Evolutionary conservation across 2,888 invertebrate species (phyloP), one percentile per base, ranked within the genome.

Genomic region (Dorcus parallelipipedus): DNA sequence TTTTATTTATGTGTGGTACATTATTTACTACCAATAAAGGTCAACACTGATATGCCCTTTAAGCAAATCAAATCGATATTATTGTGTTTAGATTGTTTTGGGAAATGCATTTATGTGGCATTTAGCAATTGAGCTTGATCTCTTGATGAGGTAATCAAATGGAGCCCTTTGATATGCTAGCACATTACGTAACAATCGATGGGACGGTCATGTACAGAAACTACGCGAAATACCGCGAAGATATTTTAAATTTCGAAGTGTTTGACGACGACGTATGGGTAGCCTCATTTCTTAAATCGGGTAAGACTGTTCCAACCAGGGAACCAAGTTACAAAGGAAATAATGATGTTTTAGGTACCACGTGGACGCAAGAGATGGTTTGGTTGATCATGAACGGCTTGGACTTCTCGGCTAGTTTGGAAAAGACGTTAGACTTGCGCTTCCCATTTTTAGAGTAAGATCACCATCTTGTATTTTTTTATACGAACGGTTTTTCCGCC

Each of bases 281-380:
- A 9, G 50, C 56, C 6, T 50, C 54, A 10, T 63, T 57, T 49
- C 59, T 59, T n/a, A 63, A 61, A 58, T 56, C 63, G 51, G 63
- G 63, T 61, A 47, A 20, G 55, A 33, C 26, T 33, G 7, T 33
- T 33, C 6, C 7, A 33, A 33, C 26, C 26, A 33, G 4, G 26
- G 26, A 33, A 33, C 0, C 3, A 33, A 33, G 26, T 33, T 20
- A 33, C 26, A 33, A 33, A 33, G 3, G 3, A 33, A 33, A 33
- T 45, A 23, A 20, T 20, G 3, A 3, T n/a, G 3, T 45, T 45
- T 10, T 10, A 91, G 91, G 91, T 9, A 95, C 95, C 17, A 95
- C 95, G 1, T 96, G 95, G 95, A 86, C 90, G 0, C 94, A 95
- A 73, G 95, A 96, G 81, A 93, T 96, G 87, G 86, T 93, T 1